phyloP scores from a whole-genome alignment of 2,113 vertebrate species.

The Cyprinodon variegatus region DNA sequence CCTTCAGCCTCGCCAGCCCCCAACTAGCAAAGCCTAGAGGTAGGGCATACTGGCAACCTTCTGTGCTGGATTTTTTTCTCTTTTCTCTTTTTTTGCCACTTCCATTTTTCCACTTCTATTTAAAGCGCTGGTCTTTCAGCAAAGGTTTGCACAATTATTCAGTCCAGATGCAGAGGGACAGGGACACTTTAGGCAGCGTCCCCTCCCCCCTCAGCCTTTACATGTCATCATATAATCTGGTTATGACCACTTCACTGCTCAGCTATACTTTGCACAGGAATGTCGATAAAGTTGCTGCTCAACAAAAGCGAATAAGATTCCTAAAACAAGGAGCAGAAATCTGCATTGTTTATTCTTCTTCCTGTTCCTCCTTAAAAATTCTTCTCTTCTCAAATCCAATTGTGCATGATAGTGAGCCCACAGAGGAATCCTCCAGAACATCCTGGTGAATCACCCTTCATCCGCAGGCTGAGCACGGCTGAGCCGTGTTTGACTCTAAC shows the following conservation, averaged over 20 bases:
- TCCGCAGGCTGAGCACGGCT: constrained; percentile 48
- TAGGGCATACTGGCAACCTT: constrained; percentile 53
- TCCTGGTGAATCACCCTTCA: constrained; percentile 58
- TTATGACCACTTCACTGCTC: constrained; percentile 32
- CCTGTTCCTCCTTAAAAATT: constrained; percentile 6
- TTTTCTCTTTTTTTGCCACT: background rate
- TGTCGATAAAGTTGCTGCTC: constrained; percentile 13
- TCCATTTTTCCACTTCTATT: constrained; percentile 55
- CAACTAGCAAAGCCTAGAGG: constrained; percentile 62
- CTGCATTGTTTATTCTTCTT: constrained; percentile 1
- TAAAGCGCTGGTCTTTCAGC: constrained; percentile 50
- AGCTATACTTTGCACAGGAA: constrained; percentile 28
- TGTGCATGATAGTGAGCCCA: constrained; percentile 35
- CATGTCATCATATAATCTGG: constrained; percentile 44
- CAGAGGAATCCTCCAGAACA: constrained; percentile 50
- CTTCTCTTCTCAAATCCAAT: constrained; percentile 17
- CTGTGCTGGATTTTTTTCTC: constrained; percentile 27
- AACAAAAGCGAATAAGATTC: constrained; percentile 2
- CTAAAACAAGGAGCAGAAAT: constrained; percentile 5
- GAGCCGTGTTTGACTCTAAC: constrained; percentile 40
- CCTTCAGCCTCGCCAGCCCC: constrained; percentile 38
- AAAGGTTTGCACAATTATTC: constrained; percentile 53
- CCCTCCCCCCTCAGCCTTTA: constrained; percentile 9
- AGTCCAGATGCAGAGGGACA: constrained; percentile 33
- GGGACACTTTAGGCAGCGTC: constrained; percentile 20